A percentile compares a stretch with the other conserved stretches of the same genome.
Conservation (phyloP, 1,140 invertebrate species). For the Eupristina koningsbergeri region DNA sequence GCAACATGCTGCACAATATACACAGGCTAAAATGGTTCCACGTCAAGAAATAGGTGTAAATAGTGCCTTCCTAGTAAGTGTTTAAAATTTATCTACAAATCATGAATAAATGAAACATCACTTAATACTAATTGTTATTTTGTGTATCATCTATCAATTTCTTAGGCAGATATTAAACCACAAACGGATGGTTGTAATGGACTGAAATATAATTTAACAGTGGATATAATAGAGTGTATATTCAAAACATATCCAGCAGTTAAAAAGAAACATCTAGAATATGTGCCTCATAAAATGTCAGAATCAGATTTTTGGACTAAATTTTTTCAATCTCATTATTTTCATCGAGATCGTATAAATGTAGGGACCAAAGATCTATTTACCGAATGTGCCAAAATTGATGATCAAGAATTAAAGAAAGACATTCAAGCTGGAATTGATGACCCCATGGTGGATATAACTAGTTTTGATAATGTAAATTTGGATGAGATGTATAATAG, state of each 20-base stretch:
- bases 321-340: constrained; percentile 99
- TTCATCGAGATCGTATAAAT: constrained; percentile 95
- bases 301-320: constrained; percentile 99
- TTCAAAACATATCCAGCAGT: constrained; percentile 99
- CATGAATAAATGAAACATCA: neutral
- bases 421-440: constrained; percentile 85
- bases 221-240: constrained; percentile 97
- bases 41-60: constrained; percentile 87
- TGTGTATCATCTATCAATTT: constrained; percentile 29
- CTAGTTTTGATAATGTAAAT: constrained; percentile 83
- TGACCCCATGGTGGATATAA: constrained; percentile 87
- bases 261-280: constrained; percentile 95
- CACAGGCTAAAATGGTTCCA: constrained; percentile 80
- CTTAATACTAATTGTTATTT: neutral
- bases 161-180: constrained; percentile 93
- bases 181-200: constrained; percentile 98
- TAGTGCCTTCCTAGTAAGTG: constrained; percentile 69
- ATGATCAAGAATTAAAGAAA: constrained; percentile 89
- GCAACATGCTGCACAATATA: constrained; percentile 86
- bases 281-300: constrained; percentile 95
- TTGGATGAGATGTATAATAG: constrained; percentile 82
- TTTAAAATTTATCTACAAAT: neutral
- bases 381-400: constrained; percentile 95
- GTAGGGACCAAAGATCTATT: constrained; percentile 94
- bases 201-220: constrained; percentile 96